phyloP scores from a whole-genome alignment of 1,140 invertebrate species.

The Eumeta japonica region DNA sequence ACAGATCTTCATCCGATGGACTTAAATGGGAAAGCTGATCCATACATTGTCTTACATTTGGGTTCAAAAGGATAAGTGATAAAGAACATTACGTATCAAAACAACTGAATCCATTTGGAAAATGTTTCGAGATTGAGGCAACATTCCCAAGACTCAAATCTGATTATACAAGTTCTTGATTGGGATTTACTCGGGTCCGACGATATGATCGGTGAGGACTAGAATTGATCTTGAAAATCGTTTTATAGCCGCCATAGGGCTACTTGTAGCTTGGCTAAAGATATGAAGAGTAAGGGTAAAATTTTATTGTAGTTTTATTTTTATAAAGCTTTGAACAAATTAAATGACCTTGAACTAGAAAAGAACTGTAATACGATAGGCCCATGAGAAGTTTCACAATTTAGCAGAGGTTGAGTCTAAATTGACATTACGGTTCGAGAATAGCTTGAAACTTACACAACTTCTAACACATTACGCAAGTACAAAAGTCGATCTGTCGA shows the following conservation, averaged over 20 bases:
- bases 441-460: no score
- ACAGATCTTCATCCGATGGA: slow-evolving; percentile 89
- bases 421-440: no score
- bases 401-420: no score
- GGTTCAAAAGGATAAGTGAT: slow-evolving; percentile 81
- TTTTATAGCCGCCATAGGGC: slow-evolving; percentile 85
- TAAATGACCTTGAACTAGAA: background rate
- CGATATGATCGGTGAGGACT: slow-evolving; percentile 88
- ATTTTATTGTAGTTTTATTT: no score
- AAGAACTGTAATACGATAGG: background rate
- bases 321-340: background rate
- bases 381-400: no score
- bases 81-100: slow-evolving; percentile 92
- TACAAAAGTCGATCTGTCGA: no score
- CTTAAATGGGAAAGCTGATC: slow-evolving; percentile 88
- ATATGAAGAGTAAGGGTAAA: slow-evolving; percentile 77
- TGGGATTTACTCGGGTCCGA: slow-evolving; percentile 87
- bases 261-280: slow-evolving; percentile 79
- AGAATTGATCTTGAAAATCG: slow-evolving; percentile 90
- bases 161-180: slow-evolving; percentile 82
- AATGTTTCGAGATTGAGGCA: slow-evolving; percentile 88
- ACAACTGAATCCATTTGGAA: slow-evolving; percentile 89
- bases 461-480: no score
- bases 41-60: slow-evolving; percentile 81
- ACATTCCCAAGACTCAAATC: slow-evolving; percentile 86